phyloP scores from a whole-genome alignment of 1,140 invertebrate species.

The Latrodectus geometricus region DNA sequence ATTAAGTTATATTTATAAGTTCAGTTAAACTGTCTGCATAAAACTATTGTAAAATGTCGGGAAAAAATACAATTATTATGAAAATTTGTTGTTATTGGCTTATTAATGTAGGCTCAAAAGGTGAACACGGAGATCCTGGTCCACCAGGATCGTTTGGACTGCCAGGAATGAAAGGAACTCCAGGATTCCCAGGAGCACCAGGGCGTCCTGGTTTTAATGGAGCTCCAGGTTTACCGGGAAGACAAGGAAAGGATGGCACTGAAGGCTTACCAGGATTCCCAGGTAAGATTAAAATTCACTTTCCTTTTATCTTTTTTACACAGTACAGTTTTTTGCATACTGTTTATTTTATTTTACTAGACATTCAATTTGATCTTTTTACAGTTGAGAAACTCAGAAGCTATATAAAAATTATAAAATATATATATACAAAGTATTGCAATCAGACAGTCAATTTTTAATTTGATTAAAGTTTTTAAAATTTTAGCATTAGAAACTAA shows the following conservation, averaged over 20 bases:
- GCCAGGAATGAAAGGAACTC: conserved; percentile 59
- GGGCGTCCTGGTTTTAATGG: conserved; percentile 64
- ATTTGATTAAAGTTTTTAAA: too few species aligned
- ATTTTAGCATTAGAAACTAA: too few species aligned
- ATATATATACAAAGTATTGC: too few species aligned
- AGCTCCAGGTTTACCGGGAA: conserved; percentile 69
- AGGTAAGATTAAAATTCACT: conserved; percentile 65
- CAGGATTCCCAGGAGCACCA: conserved; percentile 50
- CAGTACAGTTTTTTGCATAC: background rate
- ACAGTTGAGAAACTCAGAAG: too few species aligned
- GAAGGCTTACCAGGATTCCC: conserved; percentile 70
- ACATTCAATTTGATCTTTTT: background rate
- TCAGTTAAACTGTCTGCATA: background rate
- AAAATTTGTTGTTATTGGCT: background rate
- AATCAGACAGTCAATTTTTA: too few species aligned
- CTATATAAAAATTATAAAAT: too few species aligned
- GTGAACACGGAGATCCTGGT: conserved; percentile 41
- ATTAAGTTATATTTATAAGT: background rate
- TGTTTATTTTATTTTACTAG: background rate
- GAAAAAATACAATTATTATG: background rate
- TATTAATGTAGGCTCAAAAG: conserved; percentile 31
- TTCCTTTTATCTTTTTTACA: background rate
- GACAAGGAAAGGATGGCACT: conserved; percentile 70
- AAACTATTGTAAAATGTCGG: too few species aligned
- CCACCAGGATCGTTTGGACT: conserved; percentile 55